Percentiles rank a stretch among this genome's conserved stretches.
These are phyloP conservation scores for Urocitellus parryii DNA, from an alignment of 2,113 vertebrate genomes.

Conservation along the genomic window DNA sequence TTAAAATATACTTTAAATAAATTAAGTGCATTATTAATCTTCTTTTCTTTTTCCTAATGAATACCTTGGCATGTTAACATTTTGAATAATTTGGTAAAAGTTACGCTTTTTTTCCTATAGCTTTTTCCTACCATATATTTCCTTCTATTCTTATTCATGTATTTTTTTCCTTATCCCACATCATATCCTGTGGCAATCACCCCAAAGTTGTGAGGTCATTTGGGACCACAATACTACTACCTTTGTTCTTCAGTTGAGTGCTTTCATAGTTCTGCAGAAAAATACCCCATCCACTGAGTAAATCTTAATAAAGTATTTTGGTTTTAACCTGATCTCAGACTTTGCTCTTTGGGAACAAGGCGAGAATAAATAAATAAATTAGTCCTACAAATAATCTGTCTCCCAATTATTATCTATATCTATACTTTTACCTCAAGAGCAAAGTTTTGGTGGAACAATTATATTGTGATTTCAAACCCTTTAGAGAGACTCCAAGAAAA, in stretches of 20 bases:
- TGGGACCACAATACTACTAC: not conserved
- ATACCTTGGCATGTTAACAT: not conserved
- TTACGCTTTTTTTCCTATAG: not conserved
- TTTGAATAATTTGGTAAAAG: not conserved
- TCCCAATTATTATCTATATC: not conserved
- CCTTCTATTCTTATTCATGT: not conserved
- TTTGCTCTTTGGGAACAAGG: not conserved
- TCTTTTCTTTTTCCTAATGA: not conserved
- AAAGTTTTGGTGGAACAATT: not conserved
- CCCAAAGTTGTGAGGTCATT: not conserved
- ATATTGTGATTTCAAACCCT: not conserved
- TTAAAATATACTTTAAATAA: conserved; percentile 19
- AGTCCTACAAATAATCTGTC: not conserved
- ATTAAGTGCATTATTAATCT: not conserved
- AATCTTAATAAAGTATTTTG: not conserved
- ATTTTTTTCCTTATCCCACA: not conserved
- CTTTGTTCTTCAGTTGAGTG: not conserved
- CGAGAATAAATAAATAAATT: conserved; percentile 35
- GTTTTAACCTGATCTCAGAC: not conserved
- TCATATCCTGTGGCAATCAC: not conserved
- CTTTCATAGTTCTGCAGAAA: not conserved
- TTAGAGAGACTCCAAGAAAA: not conserved
- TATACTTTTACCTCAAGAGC: not conserved
- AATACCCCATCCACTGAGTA: not conserved
- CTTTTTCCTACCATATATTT: not conserved